These are phyloP conservation scores for Ancistrus triradiatus DNA, from an alignment of 2,113 vertebrate species.

Conservation along the genomic window DNA sequence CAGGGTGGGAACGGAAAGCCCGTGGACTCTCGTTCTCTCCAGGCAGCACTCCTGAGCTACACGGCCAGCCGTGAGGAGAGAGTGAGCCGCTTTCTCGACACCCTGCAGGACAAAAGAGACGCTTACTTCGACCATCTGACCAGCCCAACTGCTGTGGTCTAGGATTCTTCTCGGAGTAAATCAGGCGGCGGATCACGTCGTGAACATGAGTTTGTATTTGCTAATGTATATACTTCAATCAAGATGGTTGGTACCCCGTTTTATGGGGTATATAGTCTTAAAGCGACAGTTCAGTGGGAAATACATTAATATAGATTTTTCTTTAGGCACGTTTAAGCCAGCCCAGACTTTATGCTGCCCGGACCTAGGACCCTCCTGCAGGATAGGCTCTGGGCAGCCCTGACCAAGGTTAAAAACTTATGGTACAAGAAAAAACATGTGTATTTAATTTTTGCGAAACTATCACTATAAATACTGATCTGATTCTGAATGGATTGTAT, in stretches of 20 bases:
- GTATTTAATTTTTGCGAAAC: too few relatives aligned
- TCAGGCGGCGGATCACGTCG: not conserved
- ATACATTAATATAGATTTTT: not conserved
- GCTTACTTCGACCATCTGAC: slow-evolving; percentile 69
- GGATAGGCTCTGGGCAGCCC: too few relatives aligned
- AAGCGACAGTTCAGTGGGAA: not conserved
- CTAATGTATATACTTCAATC: slow-evolving; percentile 26
- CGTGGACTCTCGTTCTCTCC: slow-evolving; percentile 64
- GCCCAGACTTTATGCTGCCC: too few relatives aligned
- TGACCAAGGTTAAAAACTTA: too few relatives aligned
- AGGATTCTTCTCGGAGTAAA: slow-evolving; percentile 40
- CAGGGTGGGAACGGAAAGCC: slow-evolving; percentile 67
- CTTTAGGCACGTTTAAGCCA: too few relatives aligned
- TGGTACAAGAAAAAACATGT: too few relatives aligned
- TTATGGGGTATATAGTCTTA: slow-evolving; percentile 37
- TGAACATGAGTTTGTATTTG: slow-evolving; percentile 17
- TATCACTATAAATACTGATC: too few relatives aligned
- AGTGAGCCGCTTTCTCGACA: slow-evolving; percentile 79
- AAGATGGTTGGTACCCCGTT: slow-evolving; percentile 34
- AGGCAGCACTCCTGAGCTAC: slow-evolving; percentile 74
- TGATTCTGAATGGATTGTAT: too few relatives aligned
- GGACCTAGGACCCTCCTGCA: too few relatives aligned
- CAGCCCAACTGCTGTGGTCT: slow-evolving; percentile 59
- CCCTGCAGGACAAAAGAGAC: slow-evolving; percentile 82
- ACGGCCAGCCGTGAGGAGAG: slow-evolving; percentile 76